Conservation (phyloP, 2,888 invertebrate genomes). For the Drosophila prostipennis region DNA sequence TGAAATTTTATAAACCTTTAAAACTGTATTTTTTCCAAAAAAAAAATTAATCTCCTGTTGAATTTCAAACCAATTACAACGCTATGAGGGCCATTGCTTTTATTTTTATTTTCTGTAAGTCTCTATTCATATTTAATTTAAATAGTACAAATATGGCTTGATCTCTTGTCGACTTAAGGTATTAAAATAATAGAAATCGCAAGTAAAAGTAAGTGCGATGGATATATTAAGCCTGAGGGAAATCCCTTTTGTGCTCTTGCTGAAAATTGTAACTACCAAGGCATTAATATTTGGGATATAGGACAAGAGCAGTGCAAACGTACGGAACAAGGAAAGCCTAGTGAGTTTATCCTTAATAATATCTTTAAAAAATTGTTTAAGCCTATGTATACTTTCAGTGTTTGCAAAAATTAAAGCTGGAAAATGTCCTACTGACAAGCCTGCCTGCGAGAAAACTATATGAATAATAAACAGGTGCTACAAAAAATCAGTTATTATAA, state of each 20-base stretch:
- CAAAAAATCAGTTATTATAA: too few species aligned
- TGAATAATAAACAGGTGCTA: neutral
- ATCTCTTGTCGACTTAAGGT: neutral
- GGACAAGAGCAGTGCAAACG: neutral
- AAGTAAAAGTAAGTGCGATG: neutral
- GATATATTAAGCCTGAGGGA: neutral
- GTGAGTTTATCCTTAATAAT: neutral
- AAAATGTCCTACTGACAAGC: neutral
- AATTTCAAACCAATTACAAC: too few species aligned
- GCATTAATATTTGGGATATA: neutral
- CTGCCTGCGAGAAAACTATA: neutral
- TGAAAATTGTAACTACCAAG: neutral
- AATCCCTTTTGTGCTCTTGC: neutral
- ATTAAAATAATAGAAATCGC: neutral
- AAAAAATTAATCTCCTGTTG: neutral
- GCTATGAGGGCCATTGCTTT: neutral
- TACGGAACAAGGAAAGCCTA: neutral
- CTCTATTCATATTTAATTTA: neutral
- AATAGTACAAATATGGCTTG: too few species aligned
- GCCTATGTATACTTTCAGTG: neutral
- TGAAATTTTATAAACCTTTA: neutral
- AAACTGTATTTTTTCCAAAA: neutral
- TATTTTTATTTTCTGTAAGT: neutral
- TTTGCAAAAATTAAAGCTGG: neutral
- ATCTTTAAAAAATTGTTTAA: neutral